Evolutionary conservation across 2,888 invertebrate genomes (phyloP).

Genomic region (Caenorhabditis wallacei): DNA sequence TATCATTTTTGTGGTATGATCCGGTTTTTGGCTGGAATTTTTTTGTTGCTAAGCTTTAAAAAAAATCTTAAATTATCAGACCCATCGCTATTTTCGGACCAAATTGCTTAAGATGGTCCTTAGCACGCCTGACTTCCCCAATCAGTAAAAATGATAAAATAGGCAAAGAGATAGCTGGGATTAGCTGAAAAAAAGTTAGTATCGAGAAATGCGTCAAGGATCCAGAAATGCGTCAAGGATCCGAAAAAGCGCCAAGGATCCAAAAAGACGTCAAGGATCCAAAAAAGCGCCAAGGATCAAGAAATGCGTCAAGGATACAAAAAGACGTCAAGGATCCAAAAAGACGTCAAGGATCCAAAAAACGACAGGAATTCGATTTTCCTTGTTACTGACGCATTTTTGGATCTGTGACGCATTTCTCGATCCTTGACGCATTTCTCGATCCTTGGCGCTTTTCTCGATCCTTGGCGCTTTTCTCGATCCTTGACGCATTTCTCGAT

Average conservation of each 20-base stretch:
- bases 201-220: conserved; percentile 3
- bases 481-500: conserved; percentile 3
- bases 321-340: no score
- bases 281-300: no score
- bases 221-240: background rate
- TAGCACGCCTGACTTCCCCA: background rate
- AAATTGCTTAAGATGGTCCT: background rate
- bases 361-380: no score
- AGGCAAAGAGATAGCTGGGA: background rate
- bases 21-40: background rate
- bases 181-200: background rate
- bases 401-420: no score
- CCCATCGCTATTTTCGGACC: background rate
- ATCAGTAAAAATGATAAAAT: background rate
- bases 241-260: no score
- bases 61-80: no score
- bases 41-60: no score
- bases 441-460: background rate
- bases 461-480: background rate
- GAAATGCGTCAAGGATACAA: no score
- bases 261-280: no score
- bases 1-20: background rate
- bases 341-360: no score
- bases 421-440: background rate
- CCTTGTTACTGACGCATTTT: no score